Conservation (phyloP, 2,797 vertebrate species). For the Micrastur ruficollis region DNA sequence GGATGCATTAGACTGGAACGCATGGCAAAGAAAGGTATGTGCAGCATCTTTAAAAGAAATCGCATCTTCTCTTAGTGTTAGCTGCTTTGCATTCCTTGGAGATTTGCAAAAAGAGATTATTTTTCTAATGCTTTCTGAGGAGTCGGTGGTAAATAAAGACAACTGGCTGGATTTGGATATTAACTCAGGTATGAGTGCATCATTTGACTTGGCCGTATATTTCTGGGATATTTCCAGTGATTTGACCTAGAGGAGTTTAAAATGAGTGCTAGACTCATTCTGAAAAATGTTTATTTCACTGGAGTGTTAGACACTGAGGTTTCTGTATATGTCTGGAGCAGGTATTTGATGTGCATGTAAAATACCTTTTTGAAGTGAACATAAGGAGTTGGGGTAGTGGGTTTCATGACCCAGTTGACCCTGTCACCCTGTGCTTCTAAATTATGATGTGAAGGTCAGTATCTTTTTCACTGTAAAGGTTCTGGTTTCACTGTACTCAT, state of each 20-base stretch:
- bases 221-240: background rate
- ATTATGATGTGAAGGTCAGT: background rate
- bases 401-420: background rate
- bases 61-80: background rate
- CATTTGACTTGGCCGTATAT: background rate
- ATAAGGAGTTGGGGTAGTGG: background rate
- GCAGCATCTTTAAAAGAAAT: background rate
- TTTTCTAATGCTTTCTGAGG: background rate
- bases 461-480: background rate
- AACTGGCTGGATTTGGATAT: background rate
- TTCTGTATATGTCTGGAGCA: background rate
- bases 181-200: background rate
- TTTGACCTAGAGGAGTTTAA: background rate
- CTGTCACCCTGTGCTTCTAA: background rate
- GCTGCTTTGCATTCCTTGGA: background rate
- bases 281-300: background rate
- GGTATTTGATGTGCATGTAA: background rate
- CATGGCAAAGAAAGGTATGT: conserved; percentile 77
- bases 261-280: background rate
- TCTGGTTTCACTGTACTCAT: background rate
- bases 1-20: conserved; percentile 77
- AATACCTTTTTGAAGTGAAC: background rate
- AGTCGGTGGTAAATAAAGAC: background rate
- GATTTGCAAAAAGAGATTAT: background rate
- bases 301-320: background rate